These are phyloP conservation scores for Noctilio leporinus DNA, from an alignment of 2,113 vertebrate genomes.

Conservation along the genomic window DNA sequence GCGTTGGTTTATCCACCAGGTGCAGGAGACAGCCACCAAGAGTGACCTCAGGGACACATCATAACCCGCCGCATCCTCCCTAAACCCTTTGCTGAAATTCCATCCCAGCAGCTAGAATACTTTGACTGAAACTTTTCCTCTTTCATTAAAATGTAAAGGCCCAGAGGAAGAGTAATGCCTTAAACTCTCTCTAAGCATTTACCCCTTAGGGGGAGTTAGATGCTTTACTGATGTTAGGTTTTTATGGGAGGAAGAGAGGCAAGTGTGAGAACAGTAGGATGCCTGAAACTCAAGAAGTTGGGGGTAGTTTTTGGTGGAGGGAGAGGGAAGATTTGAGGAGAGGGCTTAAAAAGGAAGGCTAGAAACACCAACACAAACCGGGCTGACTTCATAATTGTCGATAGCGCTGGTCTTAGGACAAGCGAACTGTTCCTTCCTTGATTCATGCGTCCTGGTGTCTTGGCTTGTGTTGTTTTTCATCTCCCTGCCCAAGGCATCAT, in stretches of 20 bases:
- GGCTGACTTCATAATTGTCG: not conserved
- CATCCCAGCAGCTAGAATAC: not conserved
- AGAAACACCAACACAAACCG: not conserved
- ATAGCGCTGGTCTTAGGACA: not conserved
- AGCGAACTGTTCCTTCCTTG: not conserved
- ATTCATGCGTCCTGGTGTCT: not conserved
- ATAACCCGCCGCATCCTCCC: not conserved
- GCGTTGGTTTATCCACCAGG: conserved; percentile 1
- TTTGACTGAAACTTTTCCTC: conserved; percentile 26
- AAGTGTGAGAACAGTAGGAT: not conserved
- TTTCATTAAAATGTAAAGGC: conserved; percentile 30
- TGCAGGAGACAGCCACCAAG: not conserved
- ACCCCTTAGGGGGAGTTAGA: not conserved
- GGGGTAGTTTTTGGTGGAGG: not conserved
- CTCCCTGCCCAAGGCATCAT: not conserved
- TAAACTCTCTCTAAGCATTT: not conserved
- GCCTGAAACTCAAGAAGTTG: not conserved
- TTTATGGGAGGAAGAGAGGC: not conserved
- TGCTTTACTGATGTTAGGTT: not conserved
- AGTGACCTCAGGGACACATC: not conserved
- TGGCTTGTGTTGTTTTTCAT: not conserved
- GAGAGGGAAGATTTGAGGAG: not conserved
- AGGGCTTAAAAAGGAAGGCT: not conserved
- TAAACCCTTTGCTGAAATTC: conserved; percentile 11
- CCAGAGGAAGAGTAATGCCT: not conserved